Percentiles rank a stretch among this genome's conserved stretches.
Evolutionary conservation across 35 echinoderm and acorn worm genomes (phyloP).

Genomic region (Amphiura filiformis): DNA sequence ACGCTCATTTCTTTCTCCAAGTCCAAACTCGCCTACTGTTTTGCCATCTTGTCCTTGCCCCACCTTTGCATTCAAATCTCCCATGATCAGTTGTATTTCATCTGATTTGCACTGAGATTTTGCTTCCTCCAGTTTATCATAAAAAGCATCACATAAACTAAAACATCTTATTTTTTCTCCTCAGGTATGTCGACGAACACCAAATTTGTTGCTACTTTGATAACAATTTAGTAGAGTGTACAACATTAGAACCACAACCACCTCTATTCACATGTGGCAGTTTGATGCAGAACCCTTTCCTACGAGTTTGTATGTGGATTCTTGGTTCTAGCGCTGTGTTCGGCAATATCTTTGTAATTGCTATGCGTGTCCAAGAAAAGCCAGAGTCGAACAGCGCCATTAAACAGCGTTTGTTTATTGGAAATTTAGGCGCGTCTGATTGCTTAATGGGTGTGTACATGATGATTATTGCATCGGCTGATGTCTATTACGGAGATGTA

Average conservation of each 20-base stretch:
- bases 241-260: too few species aligned
- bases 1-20: too few species aligned
- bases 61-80: too few species aligned
- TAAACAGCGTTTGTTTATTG: constrained; percentile 23
- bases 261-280: constrained; percentile 17
- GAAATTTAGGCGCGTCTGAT: constrained; percentile 48
- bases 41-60: too few species aligned
- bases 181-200: background rate
- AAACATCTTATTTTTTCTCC: too few species aligned
- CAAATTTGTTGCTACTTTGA: background rate
- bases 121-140: too few species aligned
- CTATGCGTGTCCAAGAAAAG: background rate
- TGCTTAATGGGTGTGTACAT: constrained; percentile 67
- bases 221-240: background rate
- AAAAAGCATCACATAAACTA: too few species aligned
- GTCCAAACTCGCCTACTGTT: too few species aligned
- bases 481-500: constrained; percentile 30
- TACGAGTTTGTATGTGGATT: constrained; percentile 41
- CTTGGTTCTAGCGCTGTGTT: constrained; percentile 43
- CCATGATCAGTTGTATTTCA: too few species aligned
- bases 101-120: too few species aligned
- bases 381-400: background rate
- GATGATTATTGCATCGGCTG: constrained; percentile 45
- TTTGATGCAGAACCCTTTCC: constrained; percentile 21
- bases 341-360: constrained; percentile 49